phyloP scores from a whole-genome alignment of 1,140 invertebrate genomes.

The Neodiprion virginianus region DNA sequence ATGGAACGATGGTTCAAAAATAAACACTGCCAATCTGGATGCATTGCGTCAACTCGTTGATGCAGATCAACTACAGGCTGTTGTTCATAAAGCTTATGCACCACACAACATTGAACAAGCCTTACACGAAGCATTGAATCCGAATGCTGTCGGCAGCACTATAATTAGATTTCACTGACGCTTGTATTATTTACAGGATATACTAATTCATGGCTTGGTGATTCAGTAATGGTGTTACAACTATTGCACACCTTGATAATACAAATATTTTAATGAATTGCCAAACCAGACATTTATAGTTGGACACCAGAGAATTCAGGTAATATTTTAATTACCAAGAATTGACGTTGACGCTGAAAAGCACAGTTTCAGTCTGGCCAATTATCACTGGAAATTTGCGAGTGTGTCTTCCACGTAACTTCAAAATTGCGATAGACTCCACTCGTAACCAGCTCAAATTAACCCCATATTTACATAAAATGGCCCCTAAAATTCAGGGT shows the following conservation, averaged over 20 bases:
- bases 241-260: neutral
- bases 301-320: too few species aligned
- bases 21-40: constrained; percentile 60
- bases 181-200: constrained; percentile 1
- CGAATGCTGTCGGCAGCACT: constrained; percentile 75
- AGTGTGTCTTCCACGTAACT: too few species aligned
- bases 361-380: too few species aligned
- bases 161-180: constrained; percentile 73
- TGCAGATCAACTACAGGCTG: constrained; percentile 63
- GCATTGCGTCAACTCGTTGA: constrained; percentile 63
- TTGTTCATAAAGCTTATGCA: constrained; percentile 70
- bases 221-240: neutral
- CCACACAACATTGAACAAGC: constrained; percentile 75
- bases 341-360: too few species aligned
- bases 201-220: neutral
- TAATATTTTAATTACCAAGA: too few species aligned
- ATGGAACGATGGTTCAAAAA: constrained; percentile 60
- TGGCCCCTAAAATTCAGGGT: too few species aligned
- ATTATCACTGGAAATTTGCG: too few species aligned
- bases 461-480: too few species aligned
- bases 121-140: constrained; percentile 70
- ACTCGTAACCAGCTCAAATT: too few species aligned
- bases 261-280: constrained; percentile 13
- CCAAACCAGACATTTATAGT: constrained; percentile 1
- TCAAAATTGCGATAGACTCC: too few species aligned